These are phyloP conservation scores for Anguilla pacifica DNA, from an alignment of 2,797 vertebrate species.

Conservation along the genomic window DNA sequence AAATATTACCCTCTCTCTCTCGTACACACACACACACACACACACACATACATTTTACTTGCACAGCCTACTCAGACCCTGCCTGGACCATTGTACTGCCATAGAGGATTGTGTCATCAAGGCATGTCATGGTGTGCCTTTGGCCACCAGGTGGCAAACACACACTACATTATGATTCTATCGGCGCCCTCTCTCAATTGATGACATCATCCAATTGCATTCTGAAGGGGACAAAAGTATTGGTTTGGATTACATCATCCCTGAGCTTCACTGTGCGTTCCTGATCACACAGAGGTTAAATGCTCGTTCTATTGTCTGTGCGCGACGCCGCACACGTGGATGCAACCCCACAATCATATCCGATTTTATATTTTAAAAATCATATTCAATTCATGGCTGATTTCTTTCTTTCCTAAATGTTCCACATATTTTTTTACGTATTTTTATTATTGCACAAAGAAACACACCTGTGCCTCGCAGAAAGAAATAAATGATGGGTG, in stretches of 20 bases:
- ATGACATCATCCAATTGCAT: constrained; percentile 59
- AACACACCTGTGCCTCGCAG: not conserved
- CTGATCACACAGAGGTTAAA: constrained; percentile 49
- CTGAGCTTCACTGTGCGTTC: constrained; percentile 72
- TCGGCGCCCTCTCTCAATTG: constrained; percentile 38
- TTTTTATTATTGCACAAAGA: not conserved
- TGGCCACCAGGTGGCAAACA: constrained; percentile 39
- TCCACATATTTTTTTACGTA: not conserved
- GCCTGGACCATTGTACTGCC: not conserved
- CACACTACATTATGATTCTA: constrained; percentile 31
- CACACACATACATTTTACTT: too few species aligned
- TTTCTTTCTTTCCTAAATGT: not conserved
- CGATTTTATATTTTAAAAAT: not conserved
- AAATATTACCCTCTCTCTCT: constrained; percentile 16
- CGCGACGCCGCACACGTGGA: not conserved
- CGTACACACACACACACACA: not conserved
- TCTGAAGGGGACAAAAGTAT: constrained; percentile 74
- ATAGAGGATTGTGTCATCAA: not conserved
- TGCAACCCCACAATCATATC: not conserved
- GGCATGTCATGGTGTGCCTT: not conserved
- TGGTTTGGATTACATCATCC: constrained; percentile 86
- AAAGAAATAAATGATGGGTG: not conserved
- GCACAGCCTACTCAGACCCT: not conserved
- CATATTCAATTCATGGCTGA: not conserved
- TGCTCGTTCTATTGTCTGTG: not conserved